Evolutionary conservation across 2,888 invertebrate genomes (phyloP).

Genomic region (Ormia ochracea): DNA sequence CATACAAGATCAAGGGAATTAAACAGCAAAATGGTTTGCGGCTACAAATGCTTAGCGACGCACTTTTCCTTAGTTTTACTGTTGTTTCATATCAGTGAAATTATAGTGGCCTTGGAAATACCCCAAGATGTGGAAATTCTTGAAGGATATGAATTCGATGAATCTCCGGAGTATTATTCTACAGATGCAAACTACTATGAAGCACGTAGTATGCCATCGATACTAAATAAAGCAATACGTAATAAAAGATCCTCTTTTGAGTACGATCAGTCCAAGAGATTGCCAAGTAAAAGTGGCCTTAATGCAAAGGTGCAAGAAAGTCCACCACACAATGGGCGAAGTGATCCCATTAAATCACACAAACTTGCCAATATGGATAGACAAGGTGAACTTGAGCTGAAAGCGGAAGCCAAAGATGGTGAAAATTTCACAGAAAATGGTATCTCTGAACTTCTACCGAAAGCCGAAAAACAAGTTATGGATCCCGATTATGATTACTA

Average conservation of each 20-base stretch:
- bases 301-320: slow-evolving; percentile 43
- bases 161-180: slow-evolving; percentile 69
- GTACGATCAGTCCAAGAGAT: slow-evolving; percentile 66
- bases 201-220: slow-evolving; percentile 66
- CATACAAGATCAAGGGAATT: slow-evolving; percentile 3
- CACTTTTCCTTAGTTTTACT: slow-evolving; percentile 16
- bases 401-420: slow-evolving; percentile 51
- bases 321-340: slow-evolving; percentile 44
- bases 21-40: slow-evolving; percentile 36
- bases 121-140: slow-evolving; percentile 72
- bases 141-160: slow-evolving; percentile 70
- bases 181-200: slow-evolving; percentile 69
- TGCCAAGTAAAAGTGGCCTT: slow-evolving; percentile 7
- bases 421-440: slow-evolving; percentile 39
- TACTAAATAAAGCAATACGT: slow-evolving; percentile 69
- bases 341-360: slow-evolving; percentile 39
- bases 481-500: slow-evolving; percentile 79
- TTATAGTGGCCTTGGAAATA: slow-evolving; percentile 65
- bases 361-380: slow-evolving; percentile 2
- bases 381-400: slow-evolving; percentile 56
- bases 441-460: slow-evolving; percentile 60
- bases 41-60: slow-evolving; percentile 28
- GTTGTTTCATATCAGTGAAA: slow-evolving; percentile 13
- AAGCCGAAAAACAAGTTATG: slow-evolving; percentile 70
- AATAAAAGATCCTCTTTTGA: slow-evolving; percentile 70